phyloP scores from a whole-genome alignment of 2,113 vertebrate genomes.

The Gallinago paraguaiae region DNA sequence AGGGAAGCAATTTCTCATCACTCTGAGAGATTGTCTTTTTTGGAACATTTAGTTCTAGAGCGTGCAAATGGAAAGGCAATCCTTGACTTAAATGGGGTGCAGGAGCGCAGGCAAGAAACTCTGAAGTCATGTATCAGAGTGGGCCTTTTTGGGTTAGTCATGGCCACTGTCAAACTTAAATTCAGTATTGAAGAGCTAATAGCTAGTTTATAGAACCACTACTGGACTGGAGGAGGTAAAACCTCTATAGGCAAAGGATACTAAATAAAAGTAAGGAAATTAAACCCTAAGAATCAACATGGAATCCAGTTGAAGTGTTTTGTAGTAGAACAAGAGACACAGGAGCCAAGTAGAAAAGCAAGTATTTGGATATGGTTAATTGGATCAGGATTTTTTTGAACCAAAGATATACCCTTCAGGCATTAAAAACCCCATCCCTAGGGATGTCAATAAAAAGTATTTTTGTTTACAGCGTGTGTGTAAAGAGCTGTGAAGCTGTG shows the following conservation, averaged over 20 bases:
- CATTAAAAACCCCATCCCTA: background rate
- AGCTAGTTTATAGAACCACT: background rate
- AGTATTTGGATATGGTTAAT: background rate
- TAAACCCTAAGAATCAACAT: background rate
- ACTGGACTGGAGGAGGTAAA: background rate
- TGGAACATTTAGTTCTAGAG: background rate
- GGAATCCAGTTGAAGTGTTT: background rate
- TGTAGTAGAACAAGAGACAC: background rate
- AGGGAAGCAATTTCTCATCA: background rate
- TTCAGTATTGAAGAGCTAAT: background rate
- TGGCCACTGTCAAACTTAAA: background rate
- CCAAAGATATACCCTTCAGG: background rate
- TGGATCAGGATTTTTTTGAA: background rate
- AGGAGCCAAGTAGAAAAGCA: background rate
- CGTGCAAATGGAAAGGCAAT: background rate
- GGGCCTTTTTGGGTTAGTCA: background rate
- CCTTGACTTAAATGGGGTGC: background rate
- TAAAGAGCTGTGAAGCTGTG: background rate
- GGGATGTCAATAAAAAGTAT: background rate
- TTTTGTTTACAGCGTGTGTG: background rate
- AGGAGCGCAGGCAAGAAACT: background rate
- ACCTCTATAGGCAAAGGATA: background rate
- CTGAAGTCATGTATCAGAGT: background rate
- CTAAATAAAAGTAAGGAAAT: background rate
- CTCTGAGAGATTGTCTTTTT: background rate